Evolutionary conservation across 1,140 invertebrate genomes (phyloP).

Genomic region (Drepana arcuata): DNA sequence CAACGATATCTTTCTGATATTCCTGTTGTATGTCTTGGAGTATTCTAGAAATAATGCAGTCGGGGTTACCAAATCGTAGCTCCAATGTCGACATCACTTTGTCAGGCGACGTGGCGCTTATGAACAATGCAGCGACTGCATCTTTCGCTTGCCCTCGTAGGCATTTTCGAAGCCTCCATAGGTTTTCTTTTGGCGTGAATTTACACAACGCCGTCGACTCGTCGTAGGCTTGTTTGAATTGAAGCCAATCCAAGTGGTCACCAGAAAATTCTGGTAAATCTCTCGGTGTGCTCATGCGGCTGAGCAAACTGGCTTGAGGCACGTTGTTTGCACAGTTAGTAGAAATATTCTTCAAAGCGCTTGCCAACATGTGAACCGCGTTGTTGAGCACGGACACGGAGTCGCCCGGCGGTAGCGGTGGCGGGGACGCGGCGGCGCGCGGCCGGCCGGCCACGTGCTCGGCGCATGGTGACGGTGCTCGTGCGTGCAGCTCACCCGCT

Average conservation of each 20-base stretch:
- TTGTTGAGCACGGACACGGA: too few relatives aligned
- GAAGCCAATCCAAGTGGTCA: conserved; percentile 20
- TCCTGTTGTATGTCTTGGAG: conserved; percentile 1
- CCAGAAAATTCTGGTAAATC: conserved; percentile 16
- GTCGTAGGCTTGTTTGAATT: conserved; percentile 17
- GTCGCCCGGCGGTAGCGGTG: too few relatives aligned
- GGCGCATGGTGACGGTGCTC: too few relatives aligned
- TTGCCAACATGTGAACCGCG: too few relatives aligned
- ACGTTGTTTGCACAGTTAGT: too few relatives aligned
- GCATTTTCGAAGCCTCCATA: conserved; percentile 13
- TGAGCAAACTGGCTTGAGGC: too few relatives aligned
- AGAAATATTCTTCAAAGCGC: too few relatives aligned
- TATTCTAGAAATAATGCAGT: not conserved
- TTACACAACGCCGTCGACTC: conserved; percentile 16
- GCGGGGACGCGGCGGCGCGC: too few relatives aligned
- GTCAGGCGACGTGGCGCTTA: not conserved
- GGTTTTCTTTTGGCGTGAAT: conserved; percentile 15
- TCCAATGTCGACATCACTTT: not conserved
- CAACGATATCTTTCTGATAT: conserved; percentile 19
- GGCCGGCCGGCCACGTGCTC: too few relatives aligned
- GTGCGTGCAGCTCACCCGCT: too few relatives aligned
- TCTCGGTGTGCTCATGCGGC: conserved; percentile 15
- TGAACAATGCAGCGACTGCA: not conserved
- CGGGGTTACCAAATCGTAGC: not conserved
- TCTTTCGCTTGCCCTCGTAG: not conserved